Conservation (phyloP, 2,113 vertebrate genomes). For the Dinomys branickii region DNA sequence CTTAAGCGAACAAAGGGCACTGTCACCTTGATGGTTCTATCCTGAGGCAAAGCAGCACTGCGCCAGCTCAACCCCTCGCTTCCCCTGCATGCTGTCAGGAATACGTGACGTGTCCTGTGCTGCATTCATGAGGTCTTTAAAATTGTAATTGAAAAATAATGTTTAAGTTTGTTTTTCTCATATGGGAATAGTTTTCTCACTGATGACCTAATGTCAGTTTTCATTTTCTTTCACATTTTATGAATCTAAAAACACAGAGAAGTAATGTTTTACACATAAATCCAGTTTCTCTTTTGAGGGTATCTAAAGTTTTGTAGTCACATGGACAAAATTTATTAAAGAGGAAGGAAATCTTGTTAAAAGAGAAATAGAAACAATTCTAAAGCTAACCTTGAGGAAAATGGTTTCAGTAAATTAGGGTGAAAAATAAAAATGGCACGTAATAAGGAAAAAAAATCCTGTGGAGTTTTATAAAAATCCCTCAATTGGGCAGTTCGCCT, state of each 20-base stretch:
- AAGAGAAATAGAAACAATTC: slow-evolving; percentile 38
- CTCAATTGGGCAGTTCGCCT: background rate
- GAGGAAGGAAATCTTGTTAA: background rate
- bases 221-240: background rate
- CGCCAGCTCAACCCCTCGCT: background rate
- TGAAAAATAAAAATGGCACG: slow-evolving; percentile 30
- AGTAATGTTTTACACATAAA: slow-evolving; percentile 21
- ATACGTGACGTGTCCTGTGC: background rate
- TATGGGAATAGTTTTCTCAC: slow-evolving; percentile 62
- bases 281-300: slow-evolving; percentile 35
- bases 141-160: slow-evolving; percentile 22
- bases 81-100: slow-evolving; percentile 22
- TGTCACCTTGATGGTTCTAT: slow-evolving; percentile 94
- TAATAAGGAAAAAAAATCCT: slow-evolving; percentile 47
- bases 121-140: slow-evolving; percentile 45
- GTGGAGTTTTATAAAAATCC: background rate
- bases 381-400: background rate
- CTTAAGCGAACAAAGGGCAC: slow-evolving; percentile 97
- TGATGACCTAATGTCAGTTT: background rate
- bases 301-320: slow-evolving; percentile 33
- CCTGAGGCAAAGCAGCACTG: slow-evolving; percentile 83
- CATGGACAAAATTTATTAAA: slow-evolving; percentile 6
- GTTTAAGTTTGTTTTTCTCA: slow-evolving; percentile 65
- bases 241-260: background rate
- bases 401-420: background rate